Percentiles rank a stretch among this genome's conserved stretches.
These are phyloP conservation scores for Sarcophaga rosellei DNA, from an alignment of 2,888 invertebrate species.

Conservation along the genomic window DNA sequence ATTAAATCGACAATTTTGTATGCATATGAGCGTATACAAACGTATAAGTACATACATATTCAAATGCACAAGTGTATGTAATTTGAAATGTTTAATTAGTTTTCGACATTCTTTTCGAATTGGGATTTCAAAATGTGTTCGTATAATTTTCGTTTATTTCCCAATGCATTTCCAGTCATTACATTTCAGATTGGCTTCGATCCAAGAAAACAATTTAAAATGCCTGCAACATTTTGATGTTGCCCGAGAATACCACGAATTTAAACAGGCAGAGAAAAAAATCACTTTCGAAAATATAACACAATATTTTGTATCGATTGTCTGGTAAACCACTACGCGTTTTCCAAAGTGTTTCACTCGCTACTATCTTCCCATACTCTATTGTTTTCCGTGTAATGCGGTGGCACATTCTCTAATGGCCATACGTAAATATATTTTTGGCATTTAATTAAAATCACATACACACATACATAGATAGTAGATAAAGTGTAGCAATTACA, in stretches of 20 bases:
- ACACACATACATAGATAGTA: background rate
- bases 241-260: background rate
- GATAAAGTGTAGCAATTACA: constrained; percentile 9
- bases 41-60: no score
- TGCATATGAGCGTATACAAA: background rate
- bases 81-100: constrained; percentile 41
- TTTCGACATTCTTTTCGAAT: background rate
- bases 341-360: background rate
- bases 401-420: constrained; percentile 35
- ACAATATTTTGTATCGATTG: background rate
- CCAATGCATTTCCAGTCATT: background rate
- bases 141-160: constrained; percentile 12
- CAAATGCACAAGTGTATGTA: background rate
- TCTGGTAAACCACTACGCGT: no score
- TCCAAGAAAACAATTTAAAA: background rate
- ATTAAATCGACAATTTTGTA: background rate
- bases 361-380: background rate
- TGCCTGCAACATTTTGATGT: background rate
- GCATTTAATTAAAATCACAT: constrained; percentile 54
- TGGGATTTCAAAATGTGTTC: constrained; percentile 17
- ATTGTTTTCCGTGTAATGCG: background rate
- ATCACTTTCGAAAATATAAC: background rate
- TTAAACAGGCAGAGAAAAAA: background rate
- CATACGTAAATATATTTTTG: constrained; percentile 26
- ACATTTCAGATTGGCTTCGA: background rate